Evolutionary conservation across 2,797 vertebrate species (phyloP), one percentile per base, ranked within the genome.

Genomic region (Sphenodon punctatus): DNA sequence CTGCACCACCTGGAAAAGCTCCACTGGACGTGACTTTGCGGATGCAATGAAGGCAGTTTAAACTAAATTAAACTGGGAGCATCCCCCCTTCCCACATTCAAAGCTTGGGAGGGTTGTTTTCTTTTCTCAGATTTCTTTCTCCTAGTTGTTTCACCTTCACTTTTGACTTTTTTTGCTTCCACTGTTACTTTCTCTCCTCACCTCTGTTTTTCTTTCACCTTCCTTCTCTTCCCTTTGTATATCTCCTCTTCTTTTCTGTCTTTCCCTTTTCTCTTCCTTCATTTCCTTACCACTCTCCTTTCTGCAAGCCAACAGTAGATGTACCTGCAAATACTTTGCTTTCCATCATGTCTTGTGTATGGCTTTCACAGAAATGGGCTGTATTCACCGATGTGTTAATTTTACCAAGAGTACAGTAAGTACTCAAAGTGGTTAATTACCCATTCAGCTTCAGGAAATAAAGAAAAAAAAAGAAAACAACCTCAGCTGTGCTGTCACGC

Each of bases 351-450:
- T 55, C 45, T 70, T 58, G 43, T 69, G 43, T 69, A 17, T 25
- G 49, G 78, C 68, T 42, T 67, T 58, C 30, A 7, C 51, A n/a
- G 53, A 53, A 66, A 41, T 16, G 30, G 32, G 69, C 67, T 65
- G 9, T 67, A 78, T 76, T 92, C 51, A 46, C 27, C 71, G 72
- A 71, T 78, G 53, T 89, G 56, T 81, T 92, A 84, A 86, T 86
- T 88, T 32, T 63, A 45, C 72, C 73, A 67, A 77, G 65, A 82
- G 17, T 48, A 56, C 74, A 87, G 41, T 36, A 72, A 67, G 38
- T 71, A 56, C 59, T 86, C 90, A 75, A 61, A 84, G 75, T 81
- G 87, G 63, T 75, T 91, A 89, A 85, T 92, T 91, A 90, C 49
- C 69, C 72, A 85, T 78, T 78, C 78, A 80, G 64, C 84, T 19